Conservation (phyloP, 2,113 vertebrate genomes). For the Hemichromis elongatus region DNA sequence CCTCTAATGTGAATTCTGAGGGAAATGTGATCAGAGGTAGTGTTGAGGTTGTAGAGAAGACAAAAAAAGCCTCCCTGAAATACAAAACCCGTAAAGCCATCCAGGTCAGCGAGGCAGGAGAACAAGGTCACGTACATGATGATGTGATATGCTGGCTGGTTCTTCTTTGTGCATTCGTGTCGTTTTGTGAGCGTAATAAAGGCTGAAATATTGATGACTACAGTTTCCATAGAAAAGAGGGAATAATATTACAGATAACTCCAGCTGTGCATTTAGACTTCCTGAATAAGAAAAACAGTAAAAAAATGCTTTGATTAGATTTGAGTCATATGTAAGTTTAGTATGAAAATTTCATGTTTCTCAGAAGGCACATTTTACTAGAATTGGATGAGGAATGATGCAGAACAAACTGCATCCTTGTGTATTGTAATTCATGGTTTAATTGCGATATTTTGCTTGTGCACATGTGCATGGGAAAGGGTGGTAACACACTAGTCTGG, state of each 20-base stretch:
- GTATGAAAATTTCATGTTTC: conserved; percentile 2
- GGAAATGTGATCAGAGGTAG: conserved; percentile 34
- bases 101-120: conserved; percentile 8
- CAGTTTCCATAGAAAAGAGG: not conserved
- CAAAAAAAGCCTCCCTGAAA: conserved; percentile 5
- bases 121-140: conserved; percentile 28
- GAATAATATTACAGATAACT: not conserved
- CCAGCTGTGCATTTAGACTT: not conserved
- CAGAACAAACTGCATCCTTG: conserved; percentile 46
- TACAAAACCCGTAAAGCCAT: conserved; percentile 3
- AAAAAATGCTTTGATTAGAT: not conserved
- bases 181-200: not conserved
- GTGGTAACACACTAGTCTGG: not conserved
- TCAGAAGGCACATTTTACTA: conserved; percentile 18
- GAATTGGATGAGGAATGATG: conserved; percentile 12
- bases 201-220: conserved; percentile 7
- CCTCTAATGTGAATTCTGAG: not conserved
- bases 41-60: not conserved
- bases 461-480: not conserved
- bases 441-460: conserved; percentile 6
- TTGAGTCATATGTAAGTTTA: not conserved
- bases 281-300: not conserved
- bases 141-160: not conserved
- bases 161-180: not conserved
- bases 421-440: conserved; percentile 47